Base-by-base conservation (phyloP, 2,888 invertebrate species). In the Adelphocoris suturalis region DNA sequence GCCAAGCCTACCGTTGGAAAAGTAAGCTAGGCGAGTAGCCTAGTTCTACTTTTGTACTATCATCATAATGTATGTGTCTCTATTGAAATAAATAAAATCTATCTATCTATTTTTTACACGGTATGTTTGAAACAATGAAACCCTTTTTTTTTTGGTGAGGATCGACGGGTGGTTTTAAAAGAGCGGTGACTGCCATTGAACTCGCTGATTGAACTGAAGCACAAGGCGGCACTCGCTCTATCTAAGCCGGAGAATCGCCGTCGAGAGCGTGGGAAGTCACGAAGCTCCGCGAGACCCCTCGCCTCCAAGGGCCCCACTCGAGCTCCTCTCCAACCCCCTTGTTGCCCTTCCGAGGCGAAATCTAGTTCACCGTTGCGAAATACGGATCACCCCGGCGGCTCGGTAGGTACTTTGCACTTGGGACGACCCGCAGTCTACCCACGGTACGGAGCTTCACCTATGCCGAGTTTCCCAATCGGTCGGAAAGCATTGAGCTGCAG, bases 291-390 rank as follows among this genome's bases (percentile, higher is more conserved):
- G 57, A 16, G 68, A 68, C 68, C n/a, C n/a, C n/a, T n/a, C n/a
- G n/a, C n/a, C n/a, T n/a, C n/a, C n/a, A n/a, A n/a, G n/a, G n/a
- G n/a, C n/a, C 68, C 16, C 47, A 27, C 78, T 78, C 78, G 78
- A 75, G 75, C n/a, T 28, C 11, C 46, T 46, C 46, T 46, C 14
- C 14, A 19, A 47, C 47, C 46, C n/a, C 78, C 78, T 37, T 78
- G 78, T 37, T 78, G 78, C 78, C 78, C 78, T 78, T 46, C 78
- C 78, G 78, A 78, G 19, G 78, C 78, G 78, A 78, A 78, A 78
- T 78, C 78, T 78, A 78, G 78, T 78, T 78, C 78, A 78, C 78
- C 78, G 78, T 46, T 78, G 78, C 46, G 78, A 78, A 78, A 78
- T 78, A 47, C 46, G 78, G 78, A 78, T 78, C 75, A 75, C 75